phyloP scores from a whole-genome alignment of 2,113 vertebrate genomes.

The Clinocottus analis region DNA sequence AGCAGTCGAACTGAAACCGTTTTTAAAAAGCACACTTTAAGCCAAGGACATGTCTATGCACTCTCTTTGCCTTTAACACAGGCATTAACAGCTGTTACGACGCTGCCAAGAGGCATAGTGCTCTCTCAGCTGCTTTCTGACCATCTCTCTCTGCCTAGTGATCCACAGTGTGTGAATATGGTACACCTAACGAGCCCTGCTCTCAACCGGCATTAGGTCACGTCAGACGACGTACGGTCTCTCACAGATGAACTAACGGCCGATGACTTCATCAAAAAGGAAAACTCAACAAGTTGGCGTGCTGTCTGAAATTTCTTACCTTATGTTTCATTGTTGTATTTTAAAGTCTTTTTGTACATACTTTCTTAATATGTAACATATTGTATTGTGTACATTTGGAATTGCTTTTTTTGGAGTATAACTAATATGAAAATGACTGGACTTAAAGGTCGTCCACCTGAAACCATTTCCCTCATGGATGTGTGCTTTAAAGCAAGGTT shows the following conservation, averaged over 20 bases:
- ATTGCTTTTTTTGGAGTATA: slow-evolving; percentile 86
- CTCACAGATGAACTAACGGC: slow-evolving; percentile 39
- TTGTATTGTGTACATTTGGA: slow-evolving; percentile 91
- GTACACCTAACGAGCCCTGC: slow-evolving; percentile 66
- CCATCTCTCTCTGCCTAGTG: slow-evolving; percentile 43
- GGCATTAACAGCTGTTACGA: slow-evolving; percentile 52
- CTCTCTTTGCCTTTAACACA: slow-evolving; percentile 64
- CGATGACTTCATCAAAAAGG: slow-evolving; percentile 22
- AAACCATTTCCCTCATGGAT: slow-evolving; percentile 72
- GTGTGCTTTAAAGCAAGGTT: slow-evolving; percentile 79
- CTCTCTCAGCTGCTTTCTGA: slow-evolving; percentile 30
- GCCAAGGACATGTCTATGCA: slow-evolving; percentile 77
- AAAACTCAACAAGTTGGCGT: slow-evolving; percentile 35
- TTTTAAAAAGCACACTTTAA: slow-evolving; percentile 56
- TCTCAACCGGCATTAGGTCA: slow-evolving; percentile 42
- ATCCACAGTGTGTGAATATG: slow-evolving; percentile 66
- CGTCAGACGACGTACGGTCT: slow-evolving; percentile 35
- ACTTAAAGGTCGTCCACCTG: slow-evolving; percentile 71
- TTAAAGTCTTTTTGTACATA: slow-evolving; percentile 88
- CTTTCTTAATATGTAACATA: slow-evolving; percentile 90
- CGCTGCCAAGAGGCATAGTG: slow-evolving; percentile 54
- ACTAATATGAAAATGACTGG: slow-evolving; percentile 84
- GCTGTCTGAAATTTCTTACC: slow-evolving; percentile 70
- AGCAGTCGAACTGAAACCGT: slow-evolving; percentile 26
- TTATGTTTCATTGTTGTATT: slow-evolving; percentile 85